These are phyloP conservation scores for Globodera ellingtonae DNA, from an alignment of 1,140 invertebrate genomes.

Conservation along the genomic window DNA sequence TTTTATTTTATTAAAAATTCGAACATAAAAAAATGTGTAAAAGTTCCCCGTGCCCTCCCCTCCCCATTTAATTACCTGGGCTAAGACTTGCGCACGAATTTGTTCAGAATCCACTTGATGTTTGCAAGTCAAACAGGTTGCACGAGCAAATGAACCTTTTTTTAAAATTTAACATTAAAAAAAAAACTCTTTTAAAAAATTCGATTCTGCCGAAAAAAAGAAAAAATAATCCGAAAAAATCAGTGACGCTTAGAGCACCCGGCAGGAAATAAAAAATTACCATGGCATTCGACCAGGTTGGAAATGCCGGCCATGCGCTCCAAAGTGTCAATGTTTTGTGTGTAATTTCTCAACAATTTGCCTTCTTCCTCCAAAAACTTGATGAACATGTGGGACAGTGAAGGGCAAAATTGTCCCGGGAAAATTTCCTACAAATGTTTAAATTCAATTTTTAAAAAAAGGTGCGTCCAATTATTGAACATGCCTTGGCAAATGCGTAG, in stretches of 20 bases:
- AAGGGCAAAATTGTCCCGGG: constrained; percentile 70
- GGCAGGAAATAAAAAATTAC: constrained; percentile 60
- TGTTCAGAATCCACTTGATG: constrained; percentile 43
- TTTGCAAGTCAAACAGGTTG: constrained; percentile 44
- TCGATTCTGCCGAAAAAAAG: neutral
- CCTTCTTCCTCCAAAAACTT: constrained; percentile 78
- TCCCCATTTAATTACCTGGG: constrained; percentile 23
- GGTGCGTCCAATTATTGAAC: too few species aligned
- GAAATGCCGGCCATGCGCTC: constrained; percentile 81
- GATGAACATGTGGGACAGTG: constrained; percentile 82
- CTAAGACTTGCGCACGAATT: constrained; percentile 42
- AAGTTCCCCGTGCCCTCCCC: too few species aligned
- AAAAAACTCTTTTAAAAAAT: too few species aligned
- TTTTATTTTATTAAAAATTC: too few species aligned
- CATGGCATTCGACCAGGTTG: constrained; percentile 66
- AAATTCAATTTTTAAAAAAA: constrained; percentile 9
- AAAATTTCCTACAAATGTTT: constrained; percentile 45
- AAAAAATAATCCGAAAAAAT: too few species aligned
- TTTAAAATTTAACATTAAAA: neutral
- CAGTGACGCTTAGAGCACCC: too few species aligned
- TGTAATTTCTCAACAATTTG: constrained; percentile 84
- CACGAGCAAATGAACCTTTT: constrained; percentile 34
- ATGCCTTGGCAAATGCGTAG: constrained; percentile 79
- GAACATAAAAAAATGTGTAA: too few species aligned
- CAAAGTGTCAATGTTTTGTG: constrained; percentile 89